Base-by-base conservation (phyloP, 2,113 vertebrate species). In the Promerops cafer region DNA sequence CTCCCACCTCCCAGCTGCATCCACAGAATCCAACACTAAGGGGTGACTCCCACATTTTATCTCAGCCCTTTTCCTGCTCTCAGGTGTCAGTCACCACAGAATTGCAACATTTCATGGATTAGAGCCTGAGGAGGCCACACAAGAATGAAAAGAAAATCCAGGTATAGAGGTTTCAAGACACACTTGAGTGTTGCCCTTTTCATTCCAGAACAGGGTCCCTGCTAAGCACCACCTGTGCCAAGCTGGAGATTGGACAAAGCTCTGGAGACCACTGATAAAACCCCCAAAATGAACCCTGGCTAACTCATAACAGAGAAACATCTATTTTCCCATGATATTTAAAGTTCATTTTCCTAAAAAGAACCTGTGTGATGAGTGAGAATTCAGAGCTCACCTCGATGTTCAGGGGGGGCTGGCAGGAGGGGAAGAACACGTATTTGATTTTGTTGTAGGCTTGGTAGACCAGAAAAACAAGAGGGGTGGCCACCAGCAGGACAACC, bases 401-500 rank as follows among this genome's bases (percentile, higher is more conserved):
- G 78, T 76, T 90, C 49, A 80, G 42, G 44, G 98, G 98, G 79
- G 89, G 92, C 14, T 95, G 95, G 79, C 93, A 95, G 19, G 97
- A 96, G 3, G 98, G 98, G 47, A 97, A 98, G 92, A 97, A 98
- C n/a, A 96, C 71, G 0, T 97, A 96, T 35, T 39, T 91, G 87
- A 98, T 65, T 33, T 81, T 72, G 37, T 2, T 94, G 74, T 28
- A 80, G 83, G 76, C 42, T 65, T 26, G 17, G 86, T 66, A 95
- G 14, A 79, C 1, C 47, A 4, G 4, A 31, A 39, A 94, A 16
- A 39, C 1, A 1, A 90, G 4, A 1, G 18, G 3, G 0, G 2
- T 0, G 15, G 53, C 26, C 49, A 75, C 40, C 72, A 91, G 8
- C 23, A 27, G 12, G 23, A 96, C 8, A 16, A 4, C 10, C 15